Evolutionary conservation across 2,797 vertebrate species (phyloP), one percentile per base, ranked within the genome.

Genomic region (Rhabdophis nuchalis): DNA sequence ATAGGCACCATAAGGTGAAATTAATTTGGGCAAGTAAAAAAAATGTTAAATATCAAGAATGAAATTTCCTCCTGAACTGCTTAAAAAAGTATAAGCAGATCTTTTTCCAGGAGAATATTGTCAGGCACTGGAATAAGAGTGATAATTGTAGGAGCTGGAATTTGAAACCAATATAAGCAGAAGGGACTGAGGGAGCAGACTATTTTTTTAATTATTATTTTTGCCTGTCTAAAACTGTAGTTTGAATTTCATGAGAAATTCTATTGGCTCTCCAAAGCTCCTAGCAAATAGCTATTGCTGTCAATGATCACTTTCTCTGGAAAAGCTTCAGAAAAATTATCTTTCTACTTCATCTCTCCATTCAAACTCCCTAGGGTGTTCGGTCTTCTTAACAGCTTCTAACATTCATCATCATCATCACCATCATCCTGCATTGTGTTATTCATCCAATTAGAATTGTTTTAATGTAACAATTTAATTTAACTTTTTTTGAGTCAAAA

Each of bases 61-160:
- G 91, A 90, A 93, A 94, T 95, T 95, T 97, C 92, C 72, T 96
- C 91, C 95, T 95, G 96, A 96, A 95, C 93, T 89, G 58, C 27
- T 93, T 96, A 96, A 97, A 96, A 97, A 97, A 96, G 95, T 96
- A 96, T 95, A 96, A 5, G 61, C 82, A 64, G 61, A 97, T 94
- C 18, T 95, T 94, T 96, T 96, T 97, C 96, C 96, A 96, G 97
- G 96, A 97, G 94, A 97, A 97, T 97, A 97, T 97, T 97, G 96
- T 94, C 95, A 95, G 93, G 97, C 97, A 97, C 97, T 97, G 97
- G 97, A 96, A 96, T 96, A 97, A 97, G 96, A 97, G 96, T 97
- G 96, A 97, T 97, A 97, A 97, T 97, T 97, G 97, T 95, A 95
- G 95, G 94, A 96, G 94, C 96, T 97, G 96, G 95, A 97, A 97